Base-by-base conservation (phyloP, 2,113 vertebrate species). In the Trochalopteron elliotii region DNA sequence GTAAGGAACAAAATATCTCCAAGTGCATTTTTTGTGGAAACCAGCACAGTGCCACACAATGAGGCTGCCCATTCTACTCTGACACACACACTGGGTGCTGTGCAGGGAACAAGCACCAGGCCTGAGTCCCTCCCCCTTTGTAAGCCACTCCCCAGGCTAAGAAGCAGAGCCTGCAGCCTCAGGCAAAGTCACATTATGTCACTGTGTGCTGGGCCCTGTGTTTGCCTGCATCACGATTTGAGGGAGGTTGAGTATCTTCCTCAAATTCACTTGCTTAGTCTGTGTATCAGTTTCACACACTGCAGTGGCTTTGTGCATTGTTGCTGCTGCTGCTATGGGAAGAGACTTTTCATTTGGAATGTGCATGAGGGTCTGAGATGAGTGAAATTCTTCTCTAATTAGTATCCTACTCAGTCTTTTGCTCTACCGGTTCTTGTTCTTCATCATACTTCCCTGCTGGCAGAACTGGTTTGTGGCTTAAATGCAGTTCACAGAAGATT, bases 351-450 rank as follows among this genome's bases (percentile, higher is more conserved):
- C 75, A n/a, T 56, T 44, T 68, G 78, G 56, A 94, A 94, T 39
- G 75, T 63, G 55, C 47, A 44, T 3, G 55, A 72, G 33, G 20
- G 55, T 35, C 67, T 80, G 75, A 94, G 63, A 94, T 87, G 59
- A 91, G 57, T 82, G 75, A 91, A 69, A 89, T 94, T 92, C 35
- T 91, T 85, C 71, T 71, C 71, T 90, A 70, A 93, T 90, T 88
- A 90, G n/a, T 74, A 56, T 70, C 35, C 63, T 87, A 15, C 64
- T 84, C 28, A 61, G 21, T 75, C 40, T 77, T 83, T 35, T 83
- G 82, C 72, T 80, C 13, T 72, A 77, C 95, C 1, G 0, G 75
- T 87, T 96, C 79, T 83, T 83, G 24, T 59, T 90, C 70, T 76
- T 91, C 50, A 44, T 93, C 84, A 33, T 49, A 30, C 30, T 64